Base-by-base conservation (phyloP, 1,140 invertebrate genomes). In the Amphibalanus amphitrite region DNA sequence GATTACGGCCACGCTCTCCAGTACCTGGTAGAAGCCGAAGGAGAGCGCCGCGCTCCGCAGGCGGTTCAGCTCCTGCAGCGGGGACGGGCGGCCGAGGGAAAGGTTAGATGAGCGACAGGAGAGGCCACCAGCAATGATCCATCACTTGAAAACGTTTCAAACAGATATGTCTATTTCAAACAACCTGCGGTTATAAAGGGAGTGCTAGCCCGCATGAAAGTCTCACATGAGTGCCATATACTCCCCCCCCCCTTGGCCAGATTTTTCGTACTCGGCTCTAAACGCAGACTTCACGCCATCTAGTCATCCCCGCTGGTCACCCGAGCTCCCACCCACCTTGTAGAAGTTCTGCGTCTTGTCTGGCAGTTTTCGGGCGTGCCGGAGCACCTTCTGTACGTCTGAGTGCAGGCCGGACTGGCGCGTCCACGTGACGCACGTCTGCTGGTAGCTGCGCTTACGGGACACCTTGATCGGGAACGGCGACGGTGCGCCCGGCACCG, bases 331-430 rank as follows among this genome's bases (percentile, higher is more conserved):
- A 75, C 72, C 47, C 72, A 90, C 91, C 85, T 97, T 97, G 79
- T 95, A 97, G 80, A 98, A 93, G 77, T 96, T 92, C 75, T 90
- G 89, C 3, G 91, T 94, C 80, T 97, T 97, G 74, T 97, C 95
- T 0, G 95, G 95, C 74, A 97, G 83, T 81, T 97, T 97, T 76
- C 93, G 85, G 0, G 93, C 94, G 82, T 96, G 93, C 47, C 95
- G 83, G 38, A 97, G 80, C 67, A 97, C 91, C 79, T 98, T 98
- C 82, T 97, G 94, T 74, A 97, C 90, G 81, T 98, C 95, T n/a
- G 92, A 90, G 80, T 97, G 92, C 13, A 98, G 81, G 17, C 91
- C 92, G 70, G 89, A 86, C 78, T 91, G 89, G 28, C 91, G 85
- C 69, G 95, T 92, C 95, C 95, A 98, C 8, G 93, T 86, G 78